Evolutionary conservation across 30 jellyfish, hydroid and myxozoan genomes (phyloP).

Genomic region (Aurelia coerulea): DNA sequence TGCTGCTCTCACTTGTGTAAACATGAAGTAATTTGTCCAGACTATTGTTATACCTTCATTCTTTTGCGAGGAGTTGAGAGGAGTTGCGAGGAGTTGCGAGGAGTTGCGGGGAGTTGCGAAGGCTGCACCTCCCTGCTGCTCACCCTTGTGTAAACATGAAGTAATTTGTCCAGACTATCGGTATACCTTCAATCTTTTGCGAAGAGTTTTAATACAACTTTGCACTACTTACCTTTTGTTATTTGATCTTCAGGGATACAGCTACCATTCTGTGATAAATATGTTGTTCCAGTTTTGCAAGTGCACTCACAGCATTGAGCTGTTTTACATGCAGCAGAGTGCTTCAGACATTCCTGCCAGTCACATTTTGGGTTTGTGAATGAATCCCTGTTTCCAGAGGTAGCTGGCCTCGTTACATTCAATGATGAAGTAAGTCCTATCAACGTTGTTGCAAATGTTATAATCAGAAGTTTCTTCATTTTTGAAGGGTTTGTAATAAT

Average conservation of each 20-base stretch:
- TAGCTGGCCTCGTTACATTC: constrained; percentile 40
- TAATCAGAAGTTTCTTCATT: too few relatives aligned
- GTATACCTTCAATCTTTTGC: neutral
- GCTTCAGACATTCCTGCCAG: constrained; percentile 30
- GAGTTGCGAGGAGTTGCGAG: too few relatives aligned
- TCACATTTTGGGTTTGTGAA: constrained; percentile 31
- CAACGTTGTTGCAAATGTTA: neutral
- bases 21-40: too few relatives aligned
- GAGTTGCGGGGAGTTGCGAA: too few relatives aligned
- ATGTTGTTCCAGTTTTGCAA: constrained; percentile 40
- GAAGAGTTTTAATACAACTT: neutral
- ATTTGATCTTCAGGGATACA: constrained; percentile 33
- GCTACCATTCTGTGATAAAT: constrained; percentile 35
- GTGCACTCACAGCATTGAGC: constrained; percentile 49
- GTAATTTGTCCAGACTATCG: too few relatives aligned
- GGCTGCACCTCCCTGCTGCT: too few relatives aligned
- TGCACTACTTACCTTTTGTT: constrained; percentile 30
- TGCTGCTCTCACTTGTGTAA: too few relatives aligned
- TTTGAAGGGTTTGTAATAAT: too few relatives aligned
- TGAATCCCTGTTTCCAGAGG: constrained; percentile 30
- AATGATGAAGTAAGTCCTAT: neutral
- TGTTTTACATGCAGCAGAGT: constrained; percentile 34
- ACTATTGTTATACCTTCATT: neutral
- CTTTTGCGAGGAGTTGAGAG: neutral
- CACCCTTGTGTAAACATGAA: too few relatives aligned